A percentile compares a stretch with the other conserved stretches of the same genome.
Evolutionary conservation across 2,113 vertebrate genomes (phyloP).

Genomic region (Stegastes partitus): DNA sequence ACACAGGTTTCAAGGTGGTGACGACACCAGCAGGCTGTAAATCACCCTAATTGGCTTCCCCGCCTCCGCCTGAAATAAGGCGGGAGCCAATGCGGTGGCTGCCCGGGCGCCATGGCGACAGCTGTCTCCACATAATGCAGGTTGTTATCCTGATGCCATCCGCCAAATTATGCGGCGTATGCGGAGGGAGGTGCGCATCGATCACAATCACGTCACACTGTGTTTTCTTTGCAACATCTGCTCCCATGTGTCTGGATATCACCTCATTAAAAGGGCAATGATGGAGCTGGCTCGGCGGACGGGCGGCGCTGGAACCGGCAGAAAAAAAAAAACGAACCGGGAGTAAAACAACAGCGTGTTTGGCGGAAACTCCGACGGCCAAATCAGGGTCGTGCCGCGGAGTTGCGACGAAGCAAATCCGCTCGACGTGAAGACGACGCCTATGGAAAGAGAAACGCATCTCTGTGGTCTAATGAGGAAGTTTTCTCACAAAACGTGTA

Average conservation of each 20-base stretch:
- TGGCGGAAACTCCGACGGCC: conserved; percentile 1
- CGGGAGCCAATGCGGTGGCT: conserved; percentile 60
- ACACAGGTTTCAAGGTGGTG: conserved; percentile 67
- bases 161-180: conserved; percentile 74
- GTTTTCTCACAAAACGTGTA: neutral
- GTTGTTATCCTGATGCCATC: conserved; percentile 81
- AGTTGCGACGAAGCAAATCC: conserved; percentile 7
- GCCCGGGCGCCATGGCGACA: conserved; percentile 76
- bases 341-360: conserved; percentile 35
- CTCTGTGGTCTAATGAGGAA: conserved; percentile 27
- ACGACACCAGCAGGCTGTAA: conserved; percentile 70
- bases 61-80: conserved; percentile 70
- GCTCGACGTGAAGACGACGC: neutral
- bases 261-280: conserved; percentile 76
- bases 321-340: conserved; percentile 20
- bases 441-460: conserved; percentile 9
- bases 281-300: conserved; percentile 56
- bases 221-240: conserved; percentile 81
- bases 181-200: conserved; percentile 68
- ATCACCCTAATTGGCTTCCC: conserved; percentile 81
- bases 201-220: conserved; percentile 77
- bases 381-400: neutral
- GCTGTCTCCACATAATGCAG: conserved; percentile 80
- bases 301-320: conserved; percentile 43
- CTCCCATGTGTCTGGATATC: conserved; percentile 75